Evolutionary conservation across 2,888 invertebrate species (phyloP), one percentile per base, ranked within the genome.

Genomic region (Ochropleura leucogaster): DNA sequence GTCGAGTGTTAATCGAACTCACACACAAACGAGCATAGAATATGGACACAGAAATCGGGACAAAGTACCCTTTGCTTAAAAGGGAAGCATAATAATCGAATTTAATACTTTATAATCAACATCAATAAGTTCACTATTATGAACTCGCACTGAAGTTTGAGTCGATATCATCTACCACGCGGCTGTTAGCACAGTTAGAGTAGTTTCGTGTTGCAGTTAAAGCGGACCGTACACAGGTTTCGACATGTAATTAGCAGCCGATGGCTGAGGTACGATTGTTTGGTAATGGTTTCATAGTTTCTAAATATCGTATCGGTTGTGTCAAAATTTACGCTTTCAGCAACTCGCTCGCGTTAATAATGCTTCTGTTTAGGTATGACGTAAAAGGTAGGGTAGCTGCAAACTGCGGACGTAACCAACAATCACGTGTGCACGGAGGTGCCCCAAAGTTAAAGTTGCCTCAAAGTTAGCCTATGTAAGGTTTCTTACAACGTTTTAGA

Each of bases 241-340:
- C 62, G 68, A 72, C 74, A 66, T 59, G 60, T 68, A 74, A 75
- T 77, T 72, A 86, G 60, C 65, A 70, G 49, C 49, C 30, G 30
- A 49, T 68, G 44, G 55, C 42, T 66, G 68, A 68, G 40, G 60
- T 71, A 78, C 62, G 40, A 71, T 73, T 75, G 71, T 75, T 80
- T 62, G 20, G 14, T 84, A 55, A 72, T 18, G 49, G 68, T 59
- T 64, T 68, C 57, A 63, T 51, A 64, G 74, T 75, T 72, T 73
- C 69, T 67, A 73, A 80, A 74, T 79, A 79, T 74, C 71, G 47
- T 71, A 65, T 65, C 46, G 53, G 62, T 46, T 59, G 62, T 74
- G 76, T 70, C 76, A 75, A 77, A 77, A 85, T 76, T 82, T 60
- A 70, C 79, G 70, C 49, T 47, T 66, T 59, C 20, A 74, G 57